A percentile compares a stretch with the other conserved stretches of the same genome.
Conservation (phyloP, 1,140 invertebrate species). For the Geopemphigus sp. region DNA sequence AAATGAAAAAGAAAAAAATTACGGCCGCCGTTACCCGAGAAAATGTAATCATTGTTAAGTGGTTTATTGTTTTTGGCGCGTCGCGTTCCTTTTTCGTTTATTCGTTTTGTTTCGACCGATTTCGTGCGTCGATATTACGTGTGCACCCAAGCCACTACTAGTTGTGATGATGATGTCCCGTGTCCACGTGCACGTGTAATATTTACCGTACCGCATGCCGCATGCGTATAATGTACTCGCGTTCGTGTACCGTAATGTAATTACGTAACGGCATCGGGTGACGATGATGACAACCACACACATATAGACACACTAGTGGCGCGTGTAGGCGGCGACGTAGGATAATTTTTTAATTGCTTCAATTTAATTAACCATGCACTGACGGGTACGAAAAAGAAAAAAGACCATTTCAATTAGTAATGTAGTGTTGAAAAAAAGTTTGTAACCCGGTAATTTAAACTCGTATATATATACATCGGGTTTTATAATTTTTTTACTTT, state of each 20-base stretch:
- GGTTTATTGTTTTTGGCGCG: constrained; percentile 23
- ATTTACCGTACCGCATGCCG: background rate
- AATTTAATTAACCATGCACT: constrained; percentile 22
- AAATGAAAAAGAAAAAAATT: constrained; percentile 3
- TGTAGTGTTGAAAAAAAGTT: constrained; percentile 4
- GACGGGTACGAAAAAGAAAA: background rate
- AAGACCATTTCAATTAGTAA: constrained; percentile 32
- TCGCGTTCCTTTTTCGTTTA: background rate
- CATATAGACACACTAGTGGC: too few relatives aligned
- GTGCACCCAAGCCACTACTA: background rate
- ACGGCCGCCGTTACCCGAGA: background rate
- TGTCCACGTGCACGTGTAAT: too few relatives aligned
- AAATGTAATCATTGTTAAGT: constrained; percentile 43
- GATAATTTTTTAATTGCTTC: constrained; percentile 35
- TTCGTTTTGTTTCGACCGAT: background rate
- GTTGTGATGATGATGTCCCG: background rate
- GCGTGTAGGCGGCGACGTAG: too few relatives aligned
- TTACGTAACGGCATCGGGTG: background rate
- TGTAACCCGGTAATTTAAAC: constrained; percentile 29
- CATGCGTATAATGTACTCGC: background rate
- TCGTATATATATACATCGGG: background rate
- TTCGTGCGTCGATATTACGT: constrained; percentile 6
- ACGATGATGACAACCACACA: too few relatives aligned
- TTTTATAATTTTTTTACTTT: background rate
- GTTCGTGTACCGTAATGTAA: background rate